Conservation (phyloP, 2,113 vertebrate genomes). For the Mastomys coucha region DNA sequence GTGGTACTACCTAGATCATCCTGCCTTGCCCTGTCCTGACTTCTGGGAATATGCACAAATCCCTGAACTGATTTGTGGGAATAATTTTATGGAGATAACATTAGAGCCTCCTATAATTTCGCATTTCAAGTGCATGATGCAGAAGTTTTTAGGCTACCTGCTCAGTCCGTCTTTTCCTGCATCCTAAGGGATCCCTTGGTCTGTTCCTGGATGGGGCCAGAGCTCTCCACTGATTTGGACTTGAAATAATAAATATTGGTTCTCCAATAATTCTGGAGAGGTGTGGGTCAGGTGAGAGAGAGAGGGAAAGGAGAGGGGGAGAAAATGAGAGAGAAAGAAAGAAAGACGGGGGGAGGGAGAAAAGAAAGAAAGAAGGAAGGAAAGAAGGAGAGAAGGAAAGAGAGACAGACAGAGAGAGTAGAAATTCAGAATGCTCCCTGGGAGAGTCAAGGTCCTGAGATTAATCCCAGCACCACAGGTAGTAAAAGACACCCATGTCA, state of each 20-base stretch:
- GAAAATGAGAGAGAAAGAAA: rapidly evolving
- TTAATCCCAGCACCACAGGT: neutral
- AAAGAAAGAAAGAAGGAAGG: too few relatives aligned
- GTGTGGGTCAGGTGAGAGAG: neutral
- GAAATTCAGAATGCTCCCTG: too few relatives aligned
- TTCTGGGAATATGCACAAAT: neutral
- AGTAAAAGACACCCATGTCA: rapidly evolving
- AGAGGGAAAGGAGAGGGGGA: neutral
- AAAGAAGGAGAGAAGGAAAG: too few relatives aligned
- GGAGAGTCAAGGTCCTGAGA: too few relatives aligned
- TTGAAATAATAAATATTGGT: neutral
- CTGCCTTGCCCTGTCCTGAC: neutral
- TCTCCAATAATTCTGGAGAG: neutral
- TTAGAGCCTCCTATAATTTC: neutral
- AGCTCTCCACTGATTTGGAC: neutral
- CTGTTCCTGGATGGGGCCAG: neutral
- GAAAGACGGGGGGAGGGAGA: rapidly evolving
- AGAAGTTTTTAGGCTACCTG: neutral
- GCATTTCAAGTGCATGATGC: neutral
- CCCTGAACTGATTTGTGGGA: neutral
- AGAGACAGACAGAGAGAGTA: neutral
- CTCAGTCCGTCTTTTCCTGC: neutral
- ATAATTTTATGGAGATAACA: neutral
- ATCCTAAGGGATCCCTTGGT: too few relatives aligned
- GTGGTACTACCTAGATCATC: neutral